Conservation (phyloP, 1,140 invertebrate species). For the Brachystomella parvula region DNA sequence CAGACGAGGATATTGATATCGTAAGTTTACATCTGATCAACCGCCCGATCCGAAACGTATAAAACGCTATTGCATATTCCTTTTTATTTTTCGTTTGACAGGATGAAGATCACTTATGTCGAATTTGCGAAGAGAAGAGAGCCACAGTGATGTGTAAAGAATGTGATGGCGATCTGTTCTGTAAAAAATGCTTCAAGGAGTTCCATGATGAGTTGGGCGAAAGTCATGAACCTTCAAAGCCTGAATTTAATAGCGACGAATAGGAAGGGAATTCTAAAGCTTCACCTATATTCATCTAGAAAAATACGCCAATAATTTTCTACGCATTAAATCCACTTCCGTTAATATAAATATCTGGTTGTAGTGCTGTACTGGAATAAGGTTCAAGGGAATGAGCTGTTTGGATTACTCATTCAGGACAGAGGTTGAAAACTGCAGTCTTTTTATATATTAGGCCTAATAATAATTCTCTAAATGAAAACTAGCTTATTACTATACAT, state of each 20-base stretch:
- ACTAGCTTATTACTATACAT: no score
- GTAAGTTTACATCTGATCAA: neutral
- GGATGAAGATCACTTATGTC: slow-evolving; percentile 28
- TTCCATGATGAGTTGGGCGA: slow-evolving; percentile 34
- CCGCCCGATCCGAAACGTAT: neutral
- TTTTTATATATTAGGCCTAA: no score
- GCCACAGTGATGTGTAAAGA: slow-evolving; percentile 30
- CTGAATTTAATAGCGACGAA: neutral
- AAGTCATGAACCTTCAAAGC: slow-evolving; percentile 20
- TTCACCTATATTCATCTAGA: no score
- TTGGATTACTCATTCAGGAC: no score
- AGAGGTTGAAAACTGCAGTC: no score
- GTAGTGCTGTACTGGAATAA: no score
- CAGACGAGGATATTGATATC: slow-evolving; percentile 11
- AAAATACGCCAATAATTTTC: no score
- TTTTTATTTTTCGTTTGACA: slow-evolving; percentile 3
- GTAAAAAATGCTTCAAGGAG: slow-evolving; percentile 31
- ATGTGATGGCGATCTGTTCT: slow-evolving; percentile 35
- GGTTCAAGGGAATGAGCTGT: no score
- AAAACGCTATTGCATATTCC: neutral
- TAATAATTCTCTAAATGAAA: no score
- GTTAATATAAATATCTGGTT: no score
- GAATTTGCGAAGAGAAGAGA: slow-evolving; percentile 32
- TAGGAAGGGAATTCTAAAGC: neutral
- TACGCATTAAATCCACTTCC: no score